phyloP scores from a whole-genome alignment of 2,888 invertebrate genomes.

The Callimorpha dominula region DNA sequence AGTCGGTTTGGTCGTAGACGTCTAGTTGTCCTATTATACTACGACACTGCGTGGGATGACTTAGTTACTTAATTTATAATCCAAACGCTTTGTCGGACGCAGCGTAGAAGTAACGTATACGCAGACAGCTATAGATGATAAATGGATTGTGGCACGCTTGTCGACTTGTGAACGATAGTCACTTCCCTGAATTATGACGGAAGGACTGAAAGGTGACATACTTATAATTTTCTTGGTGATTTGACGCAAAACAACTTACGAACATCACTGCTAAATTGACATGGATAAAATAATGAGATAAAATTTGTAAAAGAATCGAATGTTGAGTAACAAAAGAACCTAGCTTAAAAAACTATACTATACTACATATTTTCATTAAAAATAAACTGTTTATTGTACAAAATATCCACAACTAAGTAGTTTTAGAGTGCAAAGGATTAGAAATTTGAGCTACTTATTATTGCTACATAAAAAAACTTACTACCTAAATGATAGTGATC shows the following conservation, averaged over 20 bases:
- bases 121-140: conserved; percentile 4
- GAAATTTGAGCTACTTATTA: neutral
- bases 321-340: neutral
- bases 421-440: neutral
- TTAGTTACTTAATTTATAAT: conserved; percentile 7
- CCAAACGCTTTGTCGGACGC: neutral
- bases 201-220: neutral
- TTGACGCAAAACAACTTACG: neutral
- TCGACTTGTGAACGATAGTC: neutral
- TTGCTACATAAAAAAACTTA: neutral
- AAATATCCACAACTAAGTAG: neutral
- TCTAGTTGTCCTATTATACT: neutral
- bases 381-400: too few species aligned
- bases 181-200: neutral
- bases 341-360: neutral
- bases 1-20: neutral
- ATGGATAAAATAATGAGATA: neutral
- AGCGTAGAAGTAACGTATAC: neutral
- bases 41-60: neutral
- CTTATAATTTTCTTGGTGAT: neutral
- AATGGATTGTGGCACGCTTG: conserved; percentile 3
- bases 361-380: too few species aligned
- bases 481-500: neutral
- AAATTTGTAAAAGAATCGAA: neutral
- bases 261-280: neutral